Evolutionary conservation across 64 coral and sea anemone species (phyloP).

Genomic region (Dendrophyllia cribrosa): DNA sequence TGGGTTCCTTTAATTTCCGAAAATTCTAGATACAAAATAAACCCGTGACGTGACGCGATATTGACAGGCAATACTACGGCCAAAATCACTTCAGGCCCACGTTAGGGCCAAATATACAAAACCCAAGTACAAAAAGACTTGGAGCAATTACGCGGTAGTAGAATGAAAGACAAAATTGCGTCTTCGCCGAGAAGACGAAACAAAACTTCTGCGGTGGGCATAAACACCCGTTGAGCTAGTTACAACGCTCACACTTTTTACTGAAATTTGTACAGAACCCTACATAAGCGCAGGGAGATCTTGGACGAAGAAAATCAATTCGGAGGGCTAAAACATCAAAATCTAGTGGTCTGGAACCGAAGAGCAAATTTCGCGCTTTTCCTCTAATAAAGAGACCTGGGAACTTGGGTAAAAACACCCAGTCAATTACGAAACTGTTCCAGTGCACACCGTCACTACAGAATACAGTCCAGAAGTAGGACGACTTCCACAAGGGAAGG

Average conservation of each 20-base stretch:
- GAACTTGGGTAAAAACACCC: conserved; percentile 40
- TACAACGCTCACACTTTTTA: conserved; percentile 22
- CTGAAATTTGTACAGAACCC: conserved; percentile 22
- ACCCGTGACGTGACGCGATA: no score
- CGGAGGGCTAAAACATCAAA: conserved; percentile 14
- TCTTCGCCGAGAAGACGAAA: no score
- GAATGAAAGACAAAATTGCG: no score
- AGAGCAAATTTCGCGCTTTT: conserved; percentile 38
- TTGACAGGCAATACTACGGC: no score
- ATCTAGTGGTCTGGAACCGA: conserved; percentile 34
- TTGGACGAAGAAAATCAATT: conserved; percentile 17
- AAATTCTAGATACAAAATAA: background rate
- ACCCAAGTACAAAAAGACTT: no score
- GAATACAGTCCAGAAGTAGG: conserved; percentile 14
- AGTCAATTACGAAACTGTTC: conserved; percentile 13
- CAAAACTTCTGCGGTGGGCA: no score
- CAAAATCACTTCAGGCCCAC: no score
- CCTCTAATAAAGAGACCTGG: conserved; percentile 29
- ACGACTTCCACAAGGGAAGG: conserved; percentile 11
- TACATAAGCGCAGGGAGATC: background rate
- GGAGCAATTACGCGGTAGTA: no score
- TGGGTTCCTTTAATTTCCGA: conserved; percentile 23
- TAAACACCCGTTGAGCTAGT: background rate
- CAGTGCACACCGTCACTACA: conserved; percentile 2
- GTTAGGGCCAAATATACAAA: no score